Evolutionary conservation across 2,888 invertebrate genomes (phyloP).

Genomic region (Timandra comae): DNA sequence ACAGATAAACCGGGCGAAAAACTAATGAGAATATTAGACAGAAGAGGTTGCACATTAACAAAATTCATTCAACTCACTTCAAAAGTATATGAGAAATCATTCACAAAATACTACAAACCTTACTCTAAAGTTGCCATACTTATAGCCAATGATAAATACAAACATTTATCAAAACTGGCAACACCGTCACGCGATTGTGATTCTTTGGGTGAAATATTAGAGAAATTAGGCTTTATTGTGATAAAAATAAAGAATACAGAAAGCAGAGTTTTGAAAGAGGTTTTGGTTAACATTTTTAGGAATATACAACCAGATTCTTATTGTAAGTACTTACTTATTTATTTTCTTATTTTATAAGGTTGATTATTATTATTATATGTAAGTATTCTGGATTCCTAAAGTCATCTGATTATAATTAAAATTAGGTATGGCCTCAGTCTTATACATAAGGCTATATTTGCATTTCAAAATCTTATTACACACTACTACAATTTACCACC

Average conservation of each 20-base stretch:
- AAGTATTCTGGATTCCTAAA: no score
- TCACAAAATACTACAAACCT: slow-evolving; percentile 55
- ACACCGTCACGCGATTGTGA: slow-evolving; percentile 66
- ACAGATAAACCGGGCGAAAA: slow-evolving; percentile 50
- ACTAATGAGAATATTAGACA: slow-evolving; percentile 50
- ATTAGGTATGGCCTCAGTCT: no score
- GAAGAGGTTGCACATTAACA: slow-evolving; percentile 47
- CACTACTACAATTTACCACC: no score
- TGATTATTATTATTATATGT: no score
- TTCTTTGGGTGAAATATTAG: slow-evolving; percentile 45
- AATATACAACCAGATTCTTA: slow-evolving; percentile 57
- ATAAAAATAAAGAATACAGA: slow-evolving; percentile 49
- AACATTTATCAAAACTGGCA: slow-evolving; percentile 49
- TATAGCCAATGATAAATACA: slow-evolving; percentile 62
- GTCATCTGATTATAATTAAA: no score
- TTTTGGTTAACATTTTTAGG: slow-evolving; percentile 39
- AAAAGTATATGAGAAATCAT: no score
- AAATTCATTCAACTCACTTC: no score
- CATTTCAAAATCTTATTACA: no score
- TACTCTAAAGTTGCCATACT: slow-evolving; percentile 61
- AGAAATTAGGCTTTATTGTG: slow-evolving; percentile 52
- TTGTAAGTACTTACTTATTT: slow-evolving; percentile 43
- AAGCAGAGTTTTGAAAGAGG: slow-evolving; percentile 36
- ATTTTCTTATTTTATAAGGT: no score
- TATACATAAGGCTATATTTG: no score